A percentile compares a stretch with the other conserved stretches of the same genome.
Conservation (phyloP, 2,888 invertebrate species). For the Sabellastarte sp. region DNA sequence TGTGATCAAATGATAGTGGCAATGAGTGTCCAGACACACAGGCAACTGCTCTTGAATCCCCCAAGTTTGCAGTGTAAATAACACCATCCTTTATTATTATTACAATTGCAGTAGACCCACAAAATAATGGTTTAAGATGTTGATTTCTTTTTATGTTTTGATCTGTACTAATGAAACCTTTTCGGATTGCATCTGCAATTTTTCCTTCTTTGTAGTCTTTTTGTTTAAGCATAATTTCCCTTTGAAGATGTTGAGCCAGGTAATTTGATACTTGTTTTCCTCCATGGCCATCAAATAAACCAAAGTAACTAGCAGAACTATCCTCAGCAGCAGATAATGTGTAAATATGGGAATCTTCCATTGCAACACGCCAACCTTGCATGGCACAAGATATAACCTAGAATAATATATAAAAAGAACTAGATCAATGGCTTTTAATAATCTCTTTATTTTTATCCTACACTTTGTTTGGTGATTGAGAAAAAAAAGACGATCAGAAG, state of each 20-base stretch:
- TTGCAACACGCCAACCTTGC: conserved; percentile 54
- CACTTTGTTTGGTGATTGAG: too few species aligned
- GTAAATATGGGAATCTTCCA: conserved; percentile 99
- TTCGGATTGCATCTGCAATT: neutral
- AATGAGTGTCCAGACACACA: conserved; percentile 78
- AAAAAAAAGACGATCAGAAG: too few species aligned
- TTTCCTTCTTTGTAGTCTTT: neutral
- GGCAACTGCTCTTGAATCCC: conserved; percentile 93
- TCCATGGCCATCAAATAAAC: conserved; percentile 94
- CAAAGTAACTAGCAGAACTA: conserved; percentile 89
- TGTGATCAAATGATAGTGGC: conserved; percentile 86
- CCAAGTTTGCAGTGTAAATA: conserved; percentile 88
- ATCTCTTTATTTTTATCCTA: too few species aligned
- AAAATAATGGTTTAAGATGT: conserved; percentile 65
- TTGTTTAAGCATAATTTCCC: neutral
- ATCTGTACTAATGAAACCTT: neutral
- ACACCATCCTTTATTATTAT: conserved; percentile 73
- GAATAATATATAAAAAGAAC: too few species aligned
- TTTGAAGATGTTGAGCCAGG: neutral
- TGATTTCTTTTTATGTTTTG: neutral
- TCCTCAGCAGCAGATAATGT: conserved; percentile 84
- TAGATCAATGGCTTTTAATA: too few species aligned
- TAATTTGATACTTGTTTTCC: conserved; percentile 62
- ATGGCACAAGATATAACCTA: neutral
- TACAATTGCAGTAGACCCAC: conserved; percentile 91